Conservation (phyloP, 2,888 invertebrate species). For the Phytoseiulus persimilis region DNA sequence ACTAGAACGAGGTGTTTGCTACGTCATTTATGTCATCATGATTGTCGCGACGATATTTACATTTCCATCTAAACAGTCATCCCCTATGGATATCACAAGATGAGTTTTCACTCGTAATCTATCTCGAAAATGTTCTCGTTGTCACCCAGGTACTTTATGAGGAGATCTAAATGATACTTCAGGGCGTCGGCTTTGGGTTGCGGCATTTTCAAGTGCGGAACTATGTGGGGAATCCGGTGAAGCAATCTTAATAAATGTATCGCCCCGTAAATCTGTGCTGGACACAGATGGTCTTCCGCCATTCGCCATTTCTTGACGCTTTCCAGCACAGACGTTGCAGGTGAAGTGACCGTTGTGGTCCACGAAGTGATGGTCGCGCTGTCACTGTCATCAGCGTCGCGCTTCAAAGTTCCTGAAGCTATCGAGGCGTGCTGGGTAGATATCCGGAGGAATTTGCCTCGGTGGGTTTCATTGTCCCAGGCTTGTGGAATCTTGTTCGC, state of each 20-base stretch:
- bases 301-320: conserved; percentile 25
- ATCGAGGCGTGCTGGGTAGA: conserved; percentile 31
- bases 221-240: neutral
- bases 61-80: neutral
- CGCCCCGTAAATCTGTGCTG: conserved; percentile 32
- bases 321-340: conserved; percentile 21
- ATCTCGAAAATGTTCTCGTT: conserved; percentile 14
- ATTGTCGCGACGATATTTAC: neutral
- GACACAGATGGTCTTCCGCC: conserved; percentile 12
- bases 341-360: conserved; percentile 12
- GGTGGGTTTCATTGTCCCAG: conserved; percentile 34
- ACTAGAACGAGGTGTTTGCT: no score
- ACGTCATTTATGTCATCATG: no score
- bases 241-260: conserved; percentile 1
- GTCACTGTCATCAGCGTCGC: conserved; percentile 17
- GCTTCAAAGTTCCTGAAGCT: conserved; percentile 25
- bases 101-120: neutral
- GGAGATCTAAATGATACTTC: neutral
- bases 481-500: conserved; percentile 31
- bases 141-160: neutral
- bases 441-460: conserved; percentile 9
- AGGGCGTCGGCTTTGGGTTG: conserved; percentile 26
- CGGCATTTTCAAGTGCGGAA: conserved; percentile 8
- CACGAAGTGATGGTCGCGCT: conserved; percentile 36
- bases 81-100: neutral